phyloP scores from a whole-genome alignment of 2,113 vertebrate genomes.

The Tachysurus fulvidraco region DNA sequence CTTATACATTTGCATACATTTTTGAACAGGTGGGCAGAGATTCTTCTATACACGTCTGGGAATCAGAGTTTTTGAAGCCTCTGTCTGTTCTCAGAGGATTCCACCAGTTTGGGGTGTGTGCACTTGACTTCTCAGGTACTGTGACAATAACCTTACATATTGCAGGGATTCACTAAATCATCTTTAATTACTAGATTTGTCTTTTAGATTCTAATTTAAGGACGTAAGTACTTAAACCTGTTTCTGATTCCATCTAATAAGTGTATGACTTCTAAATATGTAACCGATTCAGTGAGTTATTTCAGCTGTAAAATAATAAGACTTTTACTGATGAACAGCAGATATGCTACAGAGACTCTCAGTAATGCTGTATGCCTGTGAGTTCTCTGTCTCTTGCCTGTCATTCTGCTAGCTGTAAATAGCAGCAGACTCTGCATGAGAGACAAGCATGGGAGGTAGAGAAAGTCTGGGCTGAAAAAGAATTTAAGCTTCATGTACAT shows the following conservation, averaged over 20 bases:
- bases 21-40: slow-evolving; percentile 88
- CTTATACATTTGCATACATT: slow-evolving; percentile 29
- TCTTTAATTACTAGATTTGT: not conserved
- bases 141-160: not conserved
- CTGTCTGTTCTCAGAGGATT: slow-evolving; percentile 92
- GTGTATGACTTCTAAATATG: not conserved
- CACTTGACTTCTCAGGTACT: slow-evolving; percentile 95
- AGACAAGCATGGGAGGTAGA: not conserved
- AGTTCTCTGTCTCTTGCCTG: slow-evolving; percentile 38
- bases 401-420: slow-evolving; percentile 52
- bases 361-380: slow-evolving; percentile 22
- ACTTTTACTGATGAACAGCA: not conserved
- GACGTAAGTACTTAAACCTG: too few species aligned
- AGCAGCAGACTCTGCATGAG: slow-evolving; percentile 47
- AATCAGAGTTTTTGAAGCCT: slow-evolving; percentile 90
- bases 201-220: not conserved
- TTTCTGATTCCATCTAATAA: not conserved
- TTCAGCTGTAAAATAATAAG: not conserved
- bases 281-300: not conserved
- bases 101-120: slow-evolving; percentile 92
- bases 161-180: not conserved
- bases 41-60: slow-evolving; percentile 93
- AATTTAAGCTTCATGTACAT: not conserved
- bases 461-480: slow-evolving; percentile 7
- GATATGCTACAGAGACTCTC: not conserved